phyloP scores from a whole-genome alignment of 2,888 invertebrate species.

The Mycalesis mineus region DNA sequence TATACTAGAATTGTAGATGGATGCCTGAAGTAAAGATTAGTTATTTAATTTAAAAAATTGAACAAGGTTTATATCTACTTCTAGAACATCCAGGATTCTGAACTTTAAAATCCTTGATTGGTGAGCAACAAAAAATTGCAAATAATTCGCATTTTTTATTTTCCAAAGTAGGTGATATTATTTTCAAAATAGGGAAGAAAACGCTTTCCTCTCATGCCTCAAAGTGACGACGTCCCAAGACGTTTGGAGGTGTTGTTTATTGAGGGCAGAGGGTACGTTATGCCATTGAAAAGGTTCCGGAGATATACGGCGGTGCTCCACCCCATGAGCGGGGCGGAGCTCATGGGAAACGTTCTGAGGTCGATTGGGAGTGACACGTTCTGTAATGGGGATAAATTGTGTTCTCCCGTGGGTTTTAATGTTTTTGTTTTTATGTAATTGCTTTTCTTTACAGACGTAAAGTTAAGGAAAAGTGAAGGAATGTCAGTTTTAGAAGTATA shows the following conservation, averaged over 20 bases:
- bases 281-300: constrained; percentile 44
- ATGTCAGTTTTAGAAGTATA: too few relatives aligned
- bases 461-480: too few relatives aligned
- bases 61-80: too few relatives aligned
- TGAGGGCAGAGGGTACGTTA: constrained; percentile 38
- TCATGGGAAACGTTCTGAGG: constrained; percentile 42
- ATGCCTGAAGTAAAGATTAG: too few relatives aligned
- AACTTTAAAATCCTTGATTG: too few relatives aligned
- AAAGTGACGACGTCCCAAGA: constrained; percentile 29
- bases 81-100: too few relatives aligned
- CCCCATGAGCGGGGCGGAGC: constrained; percentile 41
- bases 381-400: constrained; percentile 26
- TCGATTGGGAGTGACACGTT: constrained; percentile 39
- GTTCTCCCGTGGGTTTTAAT: constrained; percentile 1
- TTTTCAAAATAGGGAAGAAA: background rate
- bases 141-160: too few relatives aligned
- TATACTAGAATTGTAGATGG: too few relatives aligned
- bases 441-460: background rate
- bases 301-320: constrained; percentile 42
- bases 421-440: background rate
- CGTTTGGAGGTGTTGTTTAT: constrained; percentile 44
- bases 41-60: too few relatives aligned
- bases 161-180: background rate
- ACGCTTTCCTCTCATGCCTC: constrained; percentile 28
- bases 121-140: too few relatives aligned